Evolutionary conservation across 1,140 invertebrate species (phyloP).

Genomic region (Scaptodrosophila lebanonensis): DNA sequence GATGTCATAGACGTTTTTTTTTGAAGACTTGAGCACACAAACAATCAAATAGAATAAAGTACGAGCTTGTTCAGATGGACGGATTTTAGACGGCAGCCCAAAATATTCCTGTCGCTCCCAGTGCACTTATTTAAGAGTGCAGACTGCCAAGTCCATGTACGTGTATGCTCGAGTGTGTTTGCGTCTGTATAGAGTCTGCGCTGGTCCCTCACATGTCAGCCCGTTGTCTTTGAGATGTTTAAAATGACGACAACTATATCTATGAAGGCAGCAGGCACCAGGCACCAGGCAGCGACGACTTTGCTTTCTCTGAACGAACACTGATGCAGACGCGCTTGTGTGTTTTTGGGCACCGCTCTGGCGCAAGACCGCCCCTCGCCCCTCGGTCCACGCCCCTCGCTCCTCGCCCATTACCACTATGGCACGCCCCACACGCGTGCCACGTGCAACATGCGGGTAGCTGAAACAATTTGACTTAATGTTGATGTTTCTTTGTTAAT

Average conservation of each 20-base stretch:
- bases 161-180: neutral
- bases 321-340: no score
- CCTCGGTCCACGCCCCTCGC: no score
- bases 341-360: no score
- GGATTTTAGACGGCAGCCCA: conserved; percentile 33
- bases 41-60: conserved; percentile 59
- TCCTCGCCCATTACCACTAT: neutral
- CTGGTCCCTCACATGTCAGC: conserved; percentile 1
- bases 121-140: conserved; percentile 45
- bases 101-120: conserved; percentile 56
- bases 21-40: conserved; percentile 38
- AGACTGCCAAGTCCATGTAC: conserved; percentile 19
- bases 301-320: conserved; percentile 21
- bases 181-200: neutral
- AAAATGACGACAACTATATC: conserved; percentile 68
- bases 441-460: conserved; percentile 23
- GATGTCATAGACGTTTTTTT: conserved; percentile 34
- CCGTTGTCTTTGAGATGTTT: conserved; percentile 44
- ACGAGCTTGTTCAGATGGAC: conserved; percentile 21
- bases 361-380: no score
- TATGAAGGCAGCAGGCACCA: conserved; percentile 43
- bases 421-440: no score
- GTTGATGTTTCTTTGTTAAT: conserved; percentile 71
- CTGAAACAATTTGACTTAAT: conserved; percentile 48
- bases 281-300: conserved; percentile 21